These are phyloP conservation scores for Agonum fuliginosum DNA, from an alignment of 2,888 invertebrate species.

Conservation along the genomic window DNA sequence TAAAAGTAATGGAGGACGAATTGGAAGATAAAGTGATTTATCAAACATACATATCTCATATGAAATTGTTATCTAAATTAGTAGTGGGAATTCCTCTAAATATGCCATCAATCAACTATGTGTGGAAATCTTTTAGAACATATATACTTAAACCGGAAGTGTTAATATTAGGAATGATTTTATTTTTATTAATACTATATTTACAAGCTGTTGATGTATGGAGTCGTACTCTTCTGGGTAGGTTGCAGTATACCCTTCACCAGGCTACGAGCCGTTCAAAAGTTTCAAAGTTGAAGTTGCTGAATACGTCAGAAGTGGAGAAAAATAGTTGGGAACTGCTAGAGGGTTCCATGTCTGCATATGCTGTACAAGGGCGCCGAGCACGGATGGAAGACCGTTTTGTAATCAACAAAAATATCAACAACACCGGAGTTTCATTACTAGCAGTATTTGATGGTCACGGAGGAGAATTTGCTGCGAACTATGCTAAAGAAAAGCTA, in stretches of 20 bases:
- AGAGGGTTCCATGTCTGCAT: conserved; percentile 86
- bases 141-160: conserved; percentile 89
- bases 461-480: conserved; percentile 95
- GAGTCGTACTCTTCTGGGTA: conserved; percentile 84
- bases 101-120: conserved; percentile 77
- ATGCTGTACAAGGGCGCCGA: conserved; percentile 92
- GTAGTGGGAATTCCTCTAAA: conserved; percentile 87
- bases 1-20: conserved; percentile 88
- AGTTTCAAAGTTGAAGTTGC: conserved; percentile 75
- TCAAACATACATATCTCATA: conserved; percentile 90
- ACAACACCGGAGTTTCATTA: conserved; percentile 88
- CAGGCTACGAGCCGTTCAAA: conserved; percentile 76
- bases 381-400: conserved; percentile 97
- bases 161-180: conserved; percentile 81
- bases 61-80: conserved; percentile 88
- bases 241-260: conserved; percentile 81
- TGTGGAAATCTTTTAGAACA: conserved; percentile 86
- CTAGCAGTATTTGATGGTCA: conserved; percentile 97
- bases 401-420: conserved; percentile 89
- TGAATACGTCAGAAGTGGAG: conserved; percentile 76
- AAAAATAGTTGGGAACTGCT: conserved; percentile 85
- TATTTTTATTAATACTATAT: conserved; percentile 85
- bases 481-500: conserved; percentile 92
- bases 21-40: conserved; percentile 91
- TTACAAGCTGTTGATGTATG: conserved; percentile 89